Evolutionary conservation across 2,797 vertebrate genomes (phyloP).

Genomic region (Phataginus tricuspis): DNA sequence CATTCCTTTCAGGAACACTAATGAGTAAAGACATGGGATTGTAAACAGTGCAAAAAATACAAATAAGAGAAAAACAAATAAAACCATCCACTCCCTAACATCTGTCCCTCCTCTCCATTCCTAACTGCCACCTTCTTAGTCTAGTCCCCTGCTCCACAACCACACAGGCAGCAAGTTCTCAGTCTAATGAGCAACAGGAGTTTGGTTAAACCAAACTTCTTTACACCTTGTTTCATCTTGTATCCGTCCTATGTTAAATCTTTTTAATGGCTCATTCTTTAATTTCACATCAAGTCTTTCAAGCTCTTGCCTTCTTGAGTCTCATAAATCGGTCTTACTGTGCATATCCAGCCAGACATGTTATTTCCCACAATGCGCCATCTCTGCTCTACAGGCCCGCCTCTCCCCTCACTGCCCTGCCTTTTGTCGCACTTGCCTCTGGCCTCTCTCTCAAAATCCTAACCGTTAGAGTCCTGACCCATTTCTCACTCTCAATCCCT

Average conservation of each 20-base stretch:
- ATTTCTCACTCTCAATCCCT: neutral
- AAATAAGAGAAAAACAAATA: neutral
- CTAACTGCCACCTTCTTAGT: neutral
- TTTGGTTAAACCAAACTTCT: neutral
- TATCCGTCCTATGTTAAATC: neutral
- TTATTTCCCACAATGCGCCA: neutral
- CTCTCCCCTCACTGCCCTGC: neutral
- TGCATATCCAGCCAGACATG: neutral
- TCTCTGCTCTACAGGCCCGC: neutral
- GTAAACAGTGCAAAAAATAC: neutral
- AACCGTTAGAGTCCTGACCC: neutral
- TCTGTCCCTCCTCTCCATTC: neutral
- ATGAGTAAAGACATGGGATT: neutral
- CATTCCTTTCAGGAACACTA: neutral
- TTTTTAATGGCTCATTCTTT: constrained; percentile 24
- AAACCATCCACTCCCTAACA: neutral
- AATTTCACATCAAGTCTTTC: neutral
- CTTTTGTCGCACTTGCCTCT: neutral
- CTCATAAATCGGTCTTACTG: neutral
- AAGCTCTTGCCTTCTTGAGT: neutral
- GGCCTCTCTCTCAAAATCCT: neutral
- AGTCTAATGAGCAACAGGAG: neutral
- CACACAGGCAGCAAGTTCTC: neutral
- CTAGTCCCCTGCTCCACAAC: neutral
- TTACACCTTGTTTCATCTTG: neutral